Conservation (phyloP, 1,140 invertebrate genomes). For the Procambarus clarkii region DNA sequence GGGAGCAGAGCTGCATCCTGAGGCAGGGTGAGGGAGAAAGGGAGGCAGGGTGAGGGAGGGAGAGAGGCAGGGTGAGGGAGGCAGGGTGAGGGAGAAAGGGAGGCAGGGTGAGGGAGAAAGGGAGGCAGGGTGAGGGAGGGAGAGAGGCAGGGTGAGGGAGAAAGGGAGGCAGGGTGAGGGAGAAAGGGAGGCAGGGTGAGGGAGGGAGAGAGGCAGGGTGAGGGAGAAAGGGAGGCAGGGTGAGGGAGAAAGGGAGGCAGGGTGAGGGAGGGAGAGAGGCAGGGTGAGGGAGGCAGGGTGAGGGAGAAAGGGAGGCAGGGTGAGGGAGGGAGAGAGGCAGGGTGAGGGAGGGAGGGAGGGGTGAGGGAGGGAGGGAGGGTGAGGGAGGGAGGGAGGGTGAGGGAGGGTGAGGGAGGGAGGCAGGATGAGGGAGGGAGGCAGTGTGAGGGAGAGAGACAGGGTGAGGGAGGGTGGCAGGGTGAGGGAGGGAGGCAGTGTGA, state of each 20-base stretch:
- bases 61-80: too few species aligned
- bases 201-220: neutral
- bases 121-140: neutral
- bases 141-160: neutral
- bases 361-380: neutral
- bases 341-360: neutral
- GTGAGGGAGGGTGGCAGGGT: neutral
- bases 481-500: neutral
- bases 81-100: neutral
- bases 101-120: neutral
- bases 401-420: neutral
- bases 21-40: too few species aligned
- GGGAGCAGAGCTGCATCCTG: too few species aligned
- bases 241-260: neutral
- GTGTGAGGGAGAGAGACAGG: neutral
- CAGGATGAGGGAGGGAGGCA: too few species aligned
- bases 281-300: too few species aligned
- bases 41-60: neutral
- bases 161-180: neutral
- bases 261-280: neutral
- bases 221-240: neutral
- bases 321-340: neutral
- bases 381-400: neutral
- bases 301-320: too few species aligned
- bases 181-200: neutral